Base-by-base conservation (phyloP, 92 coral and sea anemone genomes). In the Porites rus region DNA sequence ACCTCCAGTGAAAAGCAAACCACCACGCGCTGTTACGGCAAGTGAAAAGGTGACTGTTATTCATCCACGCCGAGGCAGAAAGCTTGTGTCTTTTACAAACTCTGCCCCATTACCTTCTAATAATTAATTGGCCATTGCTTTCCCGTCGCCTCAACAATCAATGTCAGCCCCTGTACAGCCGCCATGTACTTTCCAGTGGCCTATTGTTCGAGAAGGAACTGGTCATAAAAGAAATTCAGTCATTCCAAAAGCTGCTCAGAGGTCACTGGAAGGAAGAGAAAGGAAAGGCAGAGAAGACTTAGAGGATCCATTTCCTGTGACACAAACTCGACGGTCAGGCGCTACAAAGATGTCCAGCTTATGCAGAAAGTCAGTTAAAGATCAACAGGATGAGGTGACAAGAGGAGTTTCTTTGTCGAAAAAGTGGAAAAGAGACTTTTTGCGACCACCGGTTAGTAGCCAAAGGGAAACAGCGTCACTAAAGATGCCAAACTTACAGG, bases 151-250 rank as follows among this genome's bases (percentile, higher is more conserved):
- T 3, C n/a, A 28, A 69, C 25, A 10, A 54, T 31, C 31, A 31
- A 4, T 8, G 4, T 81, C 86, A 18, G 86, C 86, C 46, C 77
- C 77, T 11, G 21, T 31, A 19, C 67, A 53, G 9, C 13, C 50
- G 46, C 12, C 17, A 31, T 10, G 60, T 22, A 46, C 73, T n/a
- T 79, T 79, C 58, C 76, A 43, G 19, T 79, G 74, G 83, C 72
- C 72, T 12, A 7, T 65, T 11, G 3, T 54, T 52, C 76, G 9
- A 16, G 25, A 64, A 8, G 25, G 4, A 16, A 8, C 22, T 0
- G 8, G 8, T 56, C 9, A 18, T 28, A 51, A 20, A 10, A 31
- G 16, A 43, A n/a, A n/a, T 65, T 66, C 5, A 17, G 16, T 59
- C 54, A 28, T 6, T 2, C 31, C 69, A 60, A 24, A 60, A 8